These are phyloP conservation scores for Solenopsis invicta DNA, from an alignment of 1,140 invertebrate species.

Conservation along the genomic window DNA sequence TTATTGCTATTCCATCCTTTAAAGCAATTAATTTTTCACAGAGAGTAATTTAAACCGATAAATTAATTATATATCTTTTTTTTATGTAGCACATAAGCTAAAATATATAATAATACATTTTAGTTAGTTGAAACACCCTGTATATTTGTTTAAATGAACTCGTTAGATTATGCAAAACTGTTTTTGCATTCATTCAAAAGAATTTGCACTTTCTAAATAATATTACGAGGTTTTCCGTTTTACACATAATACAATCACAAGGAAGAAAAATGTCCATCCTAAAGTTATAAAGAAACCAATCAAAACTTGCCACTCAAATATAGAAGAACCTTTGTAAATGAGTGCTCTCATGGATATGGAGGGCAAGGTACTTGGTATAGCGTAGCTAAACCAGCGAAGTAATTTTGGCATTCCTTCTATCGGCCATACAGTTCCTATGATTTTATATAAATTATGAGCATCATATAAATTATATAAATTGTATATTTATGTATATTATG, in stretches of 20 bases:
- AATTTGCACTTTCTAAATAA: not conserved
- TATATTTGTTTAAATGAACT: constrained; percentile 36
- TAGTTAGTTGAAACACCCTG: not conserved
- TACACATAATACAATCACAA: constrained; percentile 85
- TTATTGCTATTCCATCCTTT: not conserved
- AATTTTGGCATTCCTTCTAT: constrained; percentile 91
- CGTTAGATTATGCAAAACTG: constrained; percentile 17
- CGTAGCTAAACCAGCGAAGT: constrained; percentile 88
- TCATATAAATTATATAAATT: too few species aligned
- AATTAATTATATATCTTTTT: not conserved
- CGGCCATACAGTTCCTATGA: constrained; percentile 95
- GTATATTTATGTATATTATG: too few species aligned
- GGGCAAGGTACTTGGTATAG: constrained; percentile 90
- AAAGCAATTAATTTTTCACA: not conserved
- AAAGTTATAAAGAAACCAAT: constrained; percentile 88
- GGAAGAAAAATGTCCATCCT: constrained; percentile 87
- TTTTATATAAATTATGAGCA: constrained; percentile 29
- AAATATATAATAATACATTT: not conserved
- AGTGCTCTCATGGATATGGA: constrained; percentile 89
- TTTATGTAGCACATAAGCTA: not conserved
- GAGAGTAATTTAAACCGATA: not conserved
- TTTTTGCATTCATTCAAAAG: not conserved
- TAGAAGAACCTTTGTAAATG: constrained; percentile 88
- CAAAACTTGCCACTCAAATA: constrained; percentile 88
- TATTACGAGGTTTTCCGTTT: constrained; percentile 69